Base-by-base conservation (phyloP, 2,797 vertebrate species). In the Pipistrellus nathusii region DNA sequence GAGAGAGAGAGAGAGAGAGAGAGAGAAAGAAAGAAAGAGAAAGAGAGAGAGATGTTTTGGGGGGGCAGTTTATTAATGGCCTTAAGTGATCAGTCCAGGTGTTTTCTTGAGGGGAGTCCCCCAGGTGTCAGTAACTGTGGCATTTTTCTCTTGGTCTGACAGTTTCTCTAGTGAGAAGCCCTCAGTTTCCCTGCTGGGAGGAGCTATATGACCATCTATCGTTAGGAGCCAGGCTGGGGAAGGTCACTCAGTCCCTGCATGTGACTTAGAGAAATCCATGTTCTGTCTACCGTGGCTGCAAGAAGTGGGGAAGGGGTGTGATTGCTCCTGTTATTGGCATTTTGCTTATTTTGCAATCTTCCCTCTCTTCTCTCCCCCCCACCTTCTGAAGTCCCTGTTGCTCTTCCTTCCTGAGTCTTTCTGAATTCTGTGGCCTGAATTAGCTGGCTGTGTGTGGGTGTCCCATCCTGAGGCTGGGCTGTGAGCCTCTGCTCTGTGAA, bases 361-460 rank as follows among this genome's bases (percentile, higher is more conserved):
- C 14, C 5, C 25, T 1, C 25, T 20, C 2, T 11, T 5, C 23
- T 0, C 23, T 21, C 3, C 55, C 21, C 21, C 9, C 25, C 25
- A 13, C n/a, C 62, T 84, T 76, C 25, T 2, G 17, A 55, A 59
- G 5, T 8, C 25, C 46, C 51, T 23, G 9, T 62, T n/a, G 66
- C 3, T 44, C 23, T 12, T n/a, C 35, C 25, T n/a, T 17, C 14
- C 20, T 12, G 62, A 71, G 32, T 27, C 73, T 53, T n/a, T 13
- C 59, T 10, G 20, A 27, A 48, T 27, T 82, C 76, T 35, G 20
- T 25, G 80, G 64, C 64, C 53, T 1, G 3, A 53, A 3, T 72
- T 25, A 21, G 30, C 18, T 27, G 73, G 48, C 46, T 8, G 35
- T 12, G 0, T 57, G 25, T 20, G 13, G 35, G 15, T 20, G 13